Base-by-base conservation (phyloP, 1,140 invertebrate species). In the Diplogasteroides magnus region DNA sequence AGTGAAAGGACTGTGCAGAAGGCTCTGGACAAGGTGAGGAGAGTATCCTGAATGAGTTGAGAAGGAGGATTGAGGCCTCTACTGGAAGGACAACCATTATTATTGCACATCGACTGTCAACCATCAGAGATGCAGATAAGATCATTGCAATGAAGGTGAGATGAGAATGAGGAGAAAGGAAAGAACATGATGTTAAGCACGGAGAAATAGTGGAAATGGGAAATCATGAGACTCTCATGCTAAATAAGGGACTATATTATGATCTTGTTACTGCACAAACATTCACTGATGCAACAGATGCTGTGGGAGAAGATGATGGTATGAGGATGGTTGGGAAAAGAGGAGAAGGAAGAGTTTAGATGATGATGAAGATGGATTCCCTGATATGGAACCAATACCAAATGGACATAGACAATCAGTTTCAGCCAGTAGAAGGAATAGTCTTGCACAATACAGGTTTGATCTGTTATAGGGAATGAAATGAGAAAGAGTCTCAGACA, bases 71-170 rank as follows among this genome's bases (percentile, higher is more conserved):
- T 15, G 13, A 31, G 62, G 78, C 78, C 29, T 26, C 72, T 19
- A 71, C 75, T 27, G 85, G 84, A 27, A 68, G 84, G 32, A 91
- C 90, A 1, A 90, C 89, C 72, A 88, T 92, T 37, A 88, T 90
- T 14, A 90, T 92, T 69, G 90, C 90, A 0, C 90, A 91, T 83
- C 86, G 90, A 11, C 85, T 91, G 1, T 87, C 89, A 0, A 90
- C 90, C 0, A 87, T 91, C 55, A 84, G 88, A 73, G 87, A 89
- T 79, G 88, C 89, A 0, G 88, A 91, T 55, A 77, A 86, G 26
- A 94, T 76, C 62, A 58, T 77, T 29, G 70, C 60, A 25, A 64
- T 77, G 64, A 32, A 77, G 31, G 27, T 63, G 26, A 48, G 72
- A 19, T 13, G 64, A 29, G 27, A 74, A 69, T 65, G 74, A 48